Conservation (phyloP, 2,888 invertebrate species). For the Catocala nupta region DNA sequence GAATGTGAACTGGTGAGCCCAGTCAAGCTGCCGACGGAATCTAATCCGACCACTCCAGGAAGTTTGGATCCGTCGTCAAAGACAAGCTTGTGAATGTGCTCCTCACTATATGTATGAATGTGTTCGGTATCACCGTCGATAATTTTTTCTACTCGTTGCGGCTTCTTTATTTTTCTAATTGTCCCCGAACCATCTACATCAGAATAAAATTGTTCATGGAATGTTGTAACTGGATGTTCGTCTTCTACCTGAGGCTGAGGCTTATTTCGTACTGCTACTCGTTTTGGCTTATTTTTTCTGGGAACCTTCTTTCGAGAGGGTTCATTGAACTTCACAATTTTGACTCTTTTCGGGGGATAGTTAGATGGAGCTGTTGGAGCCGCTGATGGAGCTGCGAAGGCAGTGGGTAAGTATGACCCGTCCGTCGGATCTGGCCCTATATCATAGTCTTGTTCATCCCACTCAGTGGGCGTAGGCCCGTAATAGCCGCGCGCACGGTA, state of each 20-base stretch:
- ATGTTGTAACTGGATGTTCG: conserved; percentile 77
- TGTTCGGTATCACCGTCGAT: conserved; percentile 85
- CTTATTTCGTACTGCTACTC: conserved; percentile 65
- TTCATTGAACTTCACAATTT: conserved; percentile 76
- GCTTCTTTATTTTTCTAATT: conserved; percentile 79
- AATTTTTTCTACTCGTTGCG: conserved; percentile 84
- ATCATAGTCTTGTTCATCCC: conserved; percentile 77
- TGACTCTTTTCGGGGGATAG: conserved; percentile 72
- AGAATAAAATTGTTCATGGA: conserved; percentile 83
- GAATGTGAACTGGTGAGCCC: conserved; percentile 62
- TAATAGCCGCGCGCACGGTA: conserved; percentile 83
- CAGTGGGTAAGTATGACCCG: conserved; percentile 61
- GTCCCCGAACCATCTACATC: conserved; percentile 80
- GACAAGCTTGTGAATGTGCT: conserved; percentile 82
- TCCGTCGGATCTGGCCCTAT: conserved; percentile 67
- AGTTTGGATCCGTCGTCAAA: conserved; percentile 70
- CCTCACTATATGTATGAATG: conserved; percentile 84
- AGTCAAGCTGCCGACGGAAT: conserved; percentile 68
- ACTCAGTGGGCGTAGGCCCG: conserved; percentile 73
- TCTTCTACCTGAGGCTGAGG: conserved; percentile 65
- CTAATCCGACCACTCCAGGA: conserved; percentile 60
- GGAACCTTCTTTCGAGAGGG: conserved; percentile 70
- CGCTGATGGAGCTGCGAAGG: conserved; percentile 60
- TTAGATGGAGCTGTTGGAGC: conserved; percentile 50
- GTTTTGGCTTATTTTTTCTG: conserved; percentile 76